phyloP scores from a whole-genome alignment of 2,888 invertebrate species.

The Nephrotoma appendiculata region DNA sequence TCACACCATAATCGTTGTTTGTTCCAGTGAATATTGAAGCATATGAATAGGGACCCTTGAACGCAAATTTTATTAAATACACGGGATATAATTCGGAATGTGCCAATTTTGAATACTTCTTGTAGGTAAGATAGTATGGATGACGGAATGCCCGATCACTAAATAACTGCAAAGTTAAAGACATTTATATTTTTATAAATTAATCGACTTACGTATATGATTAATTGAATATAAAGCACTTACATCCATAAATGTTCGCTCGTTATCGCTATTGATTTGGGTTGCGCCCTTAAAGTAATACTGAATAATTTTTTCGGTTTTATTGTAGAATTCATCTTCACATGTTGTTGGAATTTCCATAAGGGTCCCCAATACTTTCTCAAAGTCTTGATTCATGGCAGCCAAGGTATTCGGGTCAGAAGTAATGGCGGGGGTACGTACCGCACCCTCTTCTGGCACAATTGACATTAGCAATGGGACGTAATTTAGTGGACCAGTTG shows the following conservation, averaged over 20 bases:
- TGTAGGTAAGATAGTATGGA: slow-evolving; percentile 28
- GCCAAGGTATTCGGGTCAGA: slow-evolving; percentile 19
- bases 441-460: slow-evolving; percentile 35
- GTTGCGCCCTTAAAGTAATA: slow-evolving; percentile 22
- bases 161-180: slow-evolving; percentile 26
- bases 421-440: slow-evolving; percentile 30
- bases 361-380: slow-evolving; percentile 20
- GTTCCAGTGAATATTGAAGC: slow-evolving; percentile 30
- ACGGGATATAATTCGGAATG: slow-evolving; percentile 24
- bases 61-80: slow-evolving; percentile 37
- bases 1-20: slow-evolving; percentile 24
- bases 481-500: slow-evolving; percentile 27
- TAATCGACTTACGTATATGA: background rate
- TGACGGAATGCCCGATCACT: slow-evolving; percentile 36
- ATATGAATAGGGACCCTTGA: slow-evolving; percentile 31
- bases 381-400: slow-evolving; percentile 24
- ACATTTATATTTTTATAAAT: background rate
- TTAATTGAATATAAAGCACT: slow-evolving; percentile 5
- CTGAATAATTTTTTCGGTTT: slow-evolving; percentile 16
- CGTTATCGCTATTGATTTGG: slow-evolving; percentile 19
- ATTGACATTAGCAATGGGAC: slow-evolving; percentile 37
- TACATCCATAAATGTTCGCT: slow-evolving; percentile 22
- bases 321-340: slow-evolving; percentile 10
- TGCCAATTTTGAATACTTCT: background rate
- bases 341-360: slow-evolving; percentile 22